These are phyloP conservation scores for Euglossa dilemma DNA, from an alignment of 1,140 invertebrate species.

Conservation along the genomic window DNA sequence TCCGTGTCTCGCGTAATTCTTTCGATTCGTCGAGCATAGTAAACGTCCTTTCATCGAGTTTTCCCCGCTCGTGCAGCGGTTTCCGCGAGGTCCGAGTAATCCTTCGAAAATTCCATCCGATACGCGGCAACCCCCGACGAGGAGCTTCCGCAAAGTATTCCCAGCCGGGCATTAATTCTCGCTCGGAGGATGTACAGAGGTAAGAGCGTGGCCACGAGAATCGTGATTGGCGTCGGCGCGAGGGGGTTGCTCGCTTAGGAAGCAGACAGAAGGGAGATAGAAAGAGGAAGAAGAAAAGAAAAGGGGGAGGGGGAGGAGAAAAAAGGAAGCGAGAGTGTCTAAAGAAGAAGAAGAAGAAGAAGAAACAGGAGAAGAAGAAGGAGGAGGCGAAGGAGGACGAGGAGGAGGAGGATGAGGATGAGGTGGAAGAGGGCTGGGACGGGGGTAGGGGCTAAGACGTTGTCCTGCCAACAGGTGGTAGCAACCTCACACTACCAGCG, in stretches of 20 bases:
- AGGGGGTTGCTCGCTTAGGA: neutral
- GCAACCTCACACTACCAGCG: slow-evolving; percentile 70
- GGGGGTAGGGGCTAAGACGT: slow-evolving; percentile 74
- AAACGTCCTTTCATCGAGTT: too few relatives aligned
- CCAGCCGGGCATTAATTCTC: slow-evolving; percentile 16
- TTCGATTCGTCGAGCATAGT: too few relatives aligned
- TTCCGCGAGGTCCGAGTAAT: too few relatives aligned
- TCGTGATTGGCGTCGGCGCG: neutral
- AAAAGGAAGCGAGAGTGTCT: slow-evolving; percentile 57
- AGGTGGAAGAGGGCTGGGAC: slow-evolving; percentile 10
- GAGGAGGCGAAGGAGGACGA: slow-evolving; percentile 52
- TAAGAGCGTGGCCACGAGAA: neutral
- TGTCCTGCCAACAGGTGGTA: slow-evolving; percentile 80
- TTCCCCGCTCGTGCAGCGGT: too few relatives aligned
- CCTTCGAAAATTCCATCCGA: neutral
- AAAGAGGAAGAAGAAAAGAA: neutral
- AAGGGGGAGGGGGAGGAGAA: slow-evolving; percentile 36
- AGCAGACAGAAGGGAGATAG: neutral
- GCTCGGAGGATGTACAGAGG: neutral
- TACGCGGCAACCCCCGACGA: neutral
- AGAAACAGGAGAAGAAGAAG: slow-evolving; percentile 33
- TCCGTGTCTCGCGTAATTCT: too few relatives aligned
- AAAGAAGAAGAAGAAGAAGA: slow-evolving; percentile 52
- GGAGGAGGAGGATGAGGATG: slow-evolving; percentile 37
- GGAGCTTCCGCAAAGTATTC: neutral